These are phyloP conservation scores for Battus philenor DNA, from an alignment of 1,140 invertebrate genomes.

Conservation along the genomic window DNA sequence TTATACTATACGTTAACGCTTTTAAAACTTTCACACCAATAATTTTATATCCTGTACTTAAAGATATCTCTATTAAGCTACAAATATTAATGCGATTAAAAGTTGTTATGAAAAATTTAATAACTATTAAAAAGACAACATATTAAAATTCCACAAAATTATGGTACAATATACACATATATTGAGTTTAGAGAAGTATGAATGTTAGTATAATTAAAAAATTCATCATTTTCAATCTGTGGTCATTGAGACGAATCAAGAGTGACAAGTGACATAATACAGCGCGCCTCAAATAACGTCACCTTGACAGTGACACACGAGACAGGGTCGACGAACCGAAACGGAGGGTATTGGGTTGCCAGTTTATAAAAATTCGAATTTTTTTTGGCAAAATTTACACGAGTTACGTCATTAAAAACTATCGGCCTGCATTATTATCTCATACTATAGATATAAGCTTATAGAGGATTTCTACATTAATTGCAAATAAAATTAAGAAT, in stretches of 20 bases:
- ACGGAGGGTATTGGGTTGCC: constrained; percentile 1
- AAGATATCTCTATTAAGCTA: no score
- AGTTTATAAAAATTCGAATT: not conserved
- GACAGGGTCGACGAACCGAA: constrained; percentile 10
- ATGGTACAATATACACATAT: no score
- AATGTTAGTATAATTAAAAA: constrained; percentile 1
- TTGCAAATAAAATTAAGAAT: not conserved
- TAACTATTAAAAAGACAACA: no score
- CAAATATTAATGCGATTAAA: no score
- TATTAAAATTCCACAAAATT: no score
- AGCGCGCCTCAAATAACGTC: constrained; percentile 13
- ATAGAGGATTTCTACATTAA: not conserved
- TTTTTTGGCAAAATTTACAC: not conserved
- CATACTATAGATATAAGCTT: no score
- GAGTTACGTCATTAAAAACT: not conserved
- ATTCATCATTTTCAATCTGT: not conserved
- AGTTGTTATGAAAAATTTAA: no score
- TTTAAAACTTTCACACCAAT: no score
- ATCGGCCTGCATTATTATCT: no score
- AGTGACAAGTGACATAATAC: constrained; percentile 12
- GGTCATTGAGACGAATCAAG: constrained; percentile 12
- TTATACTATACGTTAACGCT: no score
- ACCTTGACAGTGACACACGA: constrained; percentile 16
- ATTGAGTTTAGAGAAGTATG: no score
- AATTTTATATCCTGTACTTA: no score